These are phyloP conservation scores for Deroptyus accipitrinus DNA, from an alignment of 2,113 vertebrate genomes.

Conservation along the genomic window DNA sequence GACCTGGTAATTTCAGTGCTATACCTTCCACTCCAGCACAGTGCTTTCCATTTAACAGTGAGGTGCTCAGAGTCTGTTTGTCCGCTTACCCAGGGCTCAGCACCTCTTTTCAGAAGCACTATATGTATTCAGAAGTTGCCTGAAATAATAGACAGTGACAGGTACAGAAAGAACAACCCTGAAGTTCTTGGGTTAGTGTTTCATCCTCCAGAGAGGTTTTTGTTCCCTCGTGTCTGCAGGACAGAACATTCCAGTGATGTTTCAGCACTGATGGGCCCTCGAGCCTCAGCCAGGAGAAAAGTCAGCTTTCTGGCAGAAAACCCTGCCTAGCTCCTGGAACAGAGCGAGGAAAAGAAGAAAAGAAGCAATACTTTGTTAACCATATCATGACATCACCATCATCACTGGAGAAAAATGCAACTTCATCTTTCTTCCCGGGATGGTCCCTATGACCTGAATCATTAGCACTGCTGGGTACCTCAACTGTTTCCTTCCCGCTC, in stretches of 20 bases:
- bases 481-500: neutral
- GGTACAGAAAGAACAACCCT: constrained; percentile 51
- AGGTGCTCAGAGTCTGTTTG: constrained; percentile 12
- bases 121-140: constrained; percentile 47
- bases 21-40: neutral
- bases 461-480: neutral
- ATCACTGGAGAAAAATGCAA: constrained; percentile 66
- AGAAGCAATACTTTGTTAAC: constrained; percentile 66
- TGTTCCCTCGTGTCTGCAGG: constrained; percentile 31
- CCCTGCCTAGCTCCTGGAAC: constrained; percentile 51
- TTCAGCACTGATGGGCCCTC: constrained; percentile 52
- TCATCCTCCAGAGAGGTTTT: constrained; percentile 11
- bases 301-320: constrained; percentile 63
- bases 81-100: neutral
- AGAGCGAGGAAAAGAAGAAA: neutral
- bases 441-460: neutral
- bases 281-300: constrained; percentile 49
- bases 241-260: constrained; percentile 60
- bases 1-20: neutral
- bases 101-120: constrained; percentile 38
- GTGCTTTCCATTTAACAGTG: neutral
- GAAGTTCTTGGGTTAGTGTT: constrained; percentile 20
- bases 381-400: constrained; percentile 55
- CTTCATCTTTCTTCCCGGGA: constrained; percentile 35
- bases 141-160: constrained; percentile 59